phyloP scores from a whole-genome alignment of 1,140 invertebrate species.

The Rhyzopertha dominica region DNA sequence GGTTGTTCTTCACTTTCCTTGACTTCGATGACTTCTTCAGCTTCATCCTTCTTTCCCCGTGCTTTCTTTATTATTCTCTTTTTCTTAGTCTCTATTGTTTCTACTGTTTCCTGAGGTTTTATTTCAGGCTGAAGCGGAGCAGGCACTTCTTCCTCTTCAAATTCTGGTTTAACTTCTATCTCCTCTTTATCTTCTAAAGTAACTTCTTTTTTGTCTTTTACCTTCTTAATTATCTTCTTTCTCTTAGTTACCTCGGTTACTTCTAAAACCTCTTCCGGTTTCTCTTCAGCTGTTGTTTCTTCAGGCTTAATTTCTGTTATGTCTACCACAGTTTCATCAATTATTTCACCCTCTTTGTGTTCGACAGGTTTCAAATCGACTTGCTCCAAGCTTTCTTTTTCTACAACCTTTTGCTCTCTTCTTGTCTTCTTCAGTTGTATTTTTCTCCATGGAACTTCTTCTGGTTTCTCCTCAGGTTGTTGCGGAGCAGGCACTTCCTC shows the following conservation, averaged over 20 bases:
- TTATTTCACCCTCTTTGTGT: constrained; percentile 6
- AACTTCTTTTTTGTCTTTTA: constrained; percentile 5
- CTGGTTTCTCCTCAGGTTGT: too few species aligned
- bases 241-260: background rate
- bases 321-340: constrained; percentile 1
- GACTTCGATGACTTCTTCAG: constrained; percentile 26
- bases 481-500: constrained; percentile 14
- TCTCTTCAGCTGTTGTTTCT: too few species aligned
- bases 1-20: constrained; percentile 12
- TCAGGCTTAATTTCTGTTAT: too few species aligned
- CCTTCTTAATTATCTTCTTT: constrained; percentile 18
- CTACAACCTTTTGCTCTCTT: constrained; percentile 35
- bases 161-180: too few species aligned
- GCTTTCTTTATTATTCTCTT: constrained; percentile 21
- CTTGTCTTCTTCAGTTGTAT: constrained; percentile 54
- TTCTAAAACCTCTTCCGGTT: constrained; percentile 9
- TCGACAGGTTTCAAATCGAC: constrained; percentile 46
- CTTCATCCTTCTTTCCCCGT: constrained; percentile 19
- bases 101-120: background rate
- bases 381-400: constrained; percentile 44
- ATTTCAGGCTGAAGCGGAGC: too few species aligned
- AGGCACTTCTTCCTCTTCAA: constrained; percentile 3
- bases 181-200: too few species aligned
- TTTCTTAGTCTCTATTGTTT: constrained; percentile 7
- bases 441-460: constrained; percentile 38